Evolutionary conservation across 92 coral and sea anemone species (phyloP), one percentile per base, ranked within the genome.

Genomic region (Blastomussa wellsi): DNA sequence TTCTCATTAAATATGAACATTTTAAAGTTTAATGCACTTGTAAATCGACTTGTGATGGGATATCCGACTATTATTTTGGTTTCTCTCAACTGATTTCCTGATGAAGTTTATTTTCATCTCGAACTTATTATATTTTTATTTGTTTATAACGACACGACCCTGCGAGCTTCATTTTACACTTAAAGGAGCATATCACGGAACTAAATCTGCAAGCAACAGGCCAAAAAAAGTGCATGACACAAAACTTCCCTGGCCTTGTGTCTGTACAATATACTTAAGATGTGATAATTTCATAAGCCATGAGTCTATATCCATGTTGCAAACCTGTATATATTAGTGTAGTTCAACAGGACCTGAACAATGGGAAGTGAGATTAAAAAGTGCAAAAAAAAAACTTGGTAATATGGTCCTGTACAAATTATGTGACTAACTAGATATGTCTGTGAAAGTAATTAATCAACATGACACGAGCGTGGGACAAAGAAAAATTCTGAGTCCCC

Each of bases 1-100:
- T 88, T 84, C 88, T 94, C 94, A 94, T 94, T 94, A 94, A 94
- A 93, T 92, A 94, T 94, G 98, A 92, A 88, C 82, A 79, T 89
- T 93, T 94, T 92, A 94, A 94, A 84, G 92, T 90, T 94, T 94
- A 94, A 94, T 94, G 90, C 76, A 57, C 69, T 74, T 48, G 48
- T 74, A 74, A 83, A 83, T 83, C 79, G 49, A 81, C 81, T 83
- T 59, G 57, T 59, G 89, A 72, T 71, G 85, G 81, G 84, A 86
- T 79, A 71, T 88, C 84, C 87, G 74, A 39, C 76, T 31, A 69
- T 53, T 77, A 65, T 76, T 80, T 85, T 89, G 85, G 77, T 77
- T 80, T 77, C 73, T 36, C 74, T 73, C 78, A 75, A 75, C 84
- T 86, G 88, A 84, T 76, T 86, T 75, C 66, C 17, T 74, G 64